Percentiles rank a stretch among this genome's conserved stretches.
Evolutionary conservation across 1,140 invertebrate genomes (phyloP).

Genomic region (Sesamia nonagrioides): DNA sequence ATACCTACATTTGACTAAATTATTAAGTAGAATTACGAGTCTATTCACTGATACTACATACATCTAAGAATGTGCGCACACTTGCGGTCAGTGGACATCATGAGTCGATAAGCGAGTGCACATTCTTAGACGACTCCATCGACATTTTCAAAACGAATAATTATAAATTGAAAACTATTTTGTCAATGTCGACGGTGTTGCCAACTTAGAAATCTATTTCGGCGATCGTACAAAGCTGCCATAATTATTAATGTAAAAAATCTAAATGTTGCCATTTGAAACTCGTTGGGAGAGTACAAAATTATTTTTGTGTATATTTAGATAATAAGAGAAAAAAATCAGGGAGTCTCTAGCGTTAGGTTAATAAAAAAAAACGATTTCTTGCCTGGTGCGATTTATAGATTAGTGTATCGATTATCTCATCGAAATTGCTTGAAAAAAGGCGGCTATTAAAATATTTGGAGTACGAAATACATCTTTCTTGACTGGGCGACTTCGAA

Average conservation of each 20-base stretch:
- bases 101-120: background rate
- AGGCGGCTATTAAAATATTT: slow-evolving; percentile 59
- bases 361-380: slow-evolving; percentile 73
- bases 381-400: slow-evolving; percentile 82
- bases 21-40: slow-evolving; percentile 50
- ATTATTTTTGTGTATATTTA: slow-evolving; percentile 87
- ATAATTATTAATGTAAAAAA: slow-evolving; percentile 75
- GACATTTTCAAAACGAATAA: slow-evolving; percentile 18
- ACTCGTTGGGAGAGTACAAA: slow-evolving; percentile 86
- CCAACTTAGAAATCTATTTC: slow-evolving; percentile 61
- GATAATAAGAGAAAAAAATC: slow-evolving; percentile 84
- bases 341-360: slow-evolving; percentile 83
- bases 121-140: slow-evolving; percentile 12
- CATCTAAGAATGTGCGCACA: slow-evolving; percentile 35
- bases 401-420: slow-evolving; percentile 55
- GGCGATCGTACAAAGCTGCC: slow-evolving; percentile 80
- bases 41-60: slow-evolving; percentile 32
- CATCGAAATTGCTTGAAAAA: slow-evolving; percentile 55
- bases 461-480: slow-evolving; percentile 52
- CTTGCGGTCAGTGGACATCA: background rate
- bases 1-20: slow-evolving; percentile 43
- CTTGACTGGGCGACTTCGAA: slow-evolving; percentile 16
- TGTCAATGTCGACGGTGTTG: slow-evolving; percentile 24
- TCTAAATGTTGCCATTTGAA: slow-evolving; percentile 80
- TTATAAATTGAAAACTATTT: slow-evolving; percentile 13